Base-by-base conservation (phyloP, 1,140 invertebrate species). In the Orussus abietinus region DNA sequence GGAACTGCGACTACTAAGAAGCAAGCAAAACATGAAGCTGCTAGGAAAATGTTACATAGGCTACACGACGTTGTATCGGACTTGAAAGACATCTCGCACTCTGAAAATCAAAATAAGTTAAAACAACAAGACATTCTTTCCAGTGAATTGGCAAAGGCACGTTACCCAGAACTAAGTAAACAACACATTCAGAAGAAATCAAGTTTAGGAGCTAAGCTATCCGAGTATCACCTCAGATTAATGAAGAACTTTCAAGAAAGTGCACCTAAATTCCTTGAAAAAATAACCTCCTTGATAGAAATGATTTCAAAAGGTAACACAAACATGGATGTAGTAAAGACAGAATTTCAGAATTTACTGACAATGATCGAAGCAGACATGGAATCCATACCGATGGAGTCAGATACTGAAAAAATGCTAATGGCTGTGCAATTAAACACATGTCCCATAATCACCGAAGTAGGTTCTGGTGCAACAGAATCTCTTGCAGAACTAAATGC, bases 21-120 rank as follows among this genome's bases (percentile, higher is more conserved):
- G 50, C 71, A 76, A 45, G 78, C 79, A 0, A 80, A 79, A 49
- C 77, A 80, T 26, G 53, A 74, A 7, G 72, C 76, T 11, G 75
- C 78, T 2, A 63, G 70, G 46, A 67, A 69, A 42, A 80, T 80
- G 77, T 38, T 77, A 4, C 61, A 73, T 2, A 66, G 63, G 32
- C 43, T 77, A 14, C 53, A 35, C 5, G 39, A 53, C 4, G 43
- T 72, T 5, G 37, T 67, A 57, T 3, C 9, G 10, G 22, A 42
- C 5, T n/a, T n/a, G n/a, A 32, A 51, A 10, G 13, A 39, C 2
- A 35, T 7, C 5, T 28, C 35, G 4, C 38, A 32, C 9, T 4
- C 3, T 9, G 11, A 42, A 2, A n/a, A 10, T 36, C 4, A 36
- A 38, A 12, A 30, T 6, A 0, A 15, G 5, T 30, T 26, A 22